Base-by-base conservation (phyloP, 2,888 invertebrate species). In the Ligdia adustata region DNA sequence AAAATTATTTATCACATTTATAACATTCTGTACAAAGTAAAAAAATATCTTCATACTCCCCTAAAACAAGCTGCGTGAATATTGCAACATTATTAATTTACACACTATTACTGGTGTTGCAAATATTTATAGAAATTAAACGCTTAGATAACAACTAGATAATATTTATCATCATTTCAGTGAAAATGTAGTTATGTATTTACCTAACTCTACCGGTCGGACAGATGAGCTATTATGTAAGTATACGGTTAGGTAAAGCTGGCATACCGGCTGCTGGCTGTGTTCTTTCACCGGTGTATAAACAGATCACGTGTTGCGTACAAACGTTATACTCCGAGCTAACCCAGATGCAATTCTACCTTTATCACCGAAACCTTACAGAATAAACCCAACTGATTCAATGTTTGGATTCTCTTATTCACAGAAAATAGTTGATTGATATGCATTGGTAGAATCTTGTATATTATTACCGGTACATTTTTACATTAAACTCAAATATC, bases 11-110 rank as follows among this genome's bases (percentile, higher is more conserved):
- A 89, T 90, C 89, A 90, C 89, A 89, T 87, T 86, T 79, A 83
- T 82, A 86, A 86, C 79, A 81, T 81, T 82, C 75, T 89, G 87
- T 89, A 89, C 87, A 89, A 82, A 81, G 88, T 90, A 88, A 87
- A 89, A 89, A 89, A 88, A 88, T 88, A 89, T 80, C 73, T 74
- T 78, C 74, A 82, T 81, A 85, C 80, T 83, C 78, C 71, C 79
- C 78, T 81, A 80, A 78, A 80, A 83, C 72, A 79, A 79, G 82
- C 81, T 81, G 80, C 82, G 69, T 71, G 66, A 69, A 72, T 62
- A 60, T 63, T 66, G 70, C 72, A 74, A 75, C 72, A 59, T 72
- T 71, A 66, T 59, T 44, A 58, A 54, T 53, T 57, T 52, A 37
- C 27, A 27, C 37, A 18, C 14, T 52, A 57, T 66, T 57, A 60